A percentile compares a stretch with the other conserved stretches of the same genome.
These are phyloP conservation scores for Corythaixoides concolor DNA, from an alignment of 2,113 vertebrate species.

Conservation along the genomic window DNA sequence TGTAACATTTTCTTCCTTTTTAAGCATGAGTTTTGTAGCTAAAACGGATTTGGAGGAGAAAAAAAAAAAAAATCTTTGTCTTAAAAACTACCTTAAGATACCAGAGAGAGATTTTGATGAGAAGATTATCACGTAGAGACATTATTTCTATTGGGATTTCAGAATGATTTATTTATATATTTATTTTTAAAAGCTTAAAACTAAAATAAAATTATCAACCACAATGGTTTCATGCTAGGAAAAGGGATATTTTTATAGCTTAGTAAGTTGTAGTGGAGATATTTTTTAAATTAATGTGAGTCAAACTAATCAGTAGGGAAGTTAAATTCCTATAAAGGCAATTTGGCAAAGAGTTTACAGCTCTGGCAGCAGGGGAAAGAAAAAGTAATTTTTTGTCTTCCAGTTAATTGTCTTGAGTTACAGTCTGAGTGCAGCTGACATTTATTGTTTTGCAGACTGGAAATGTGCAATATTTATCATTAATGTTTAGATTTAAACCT, in stretches of 20 bases:
- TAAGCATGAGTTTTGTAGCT: neutral
- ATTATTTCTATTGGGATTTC: neutral
- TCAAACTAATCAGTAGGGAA: slow-evolving; percentile 47
- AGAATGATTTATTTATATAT: neutral
- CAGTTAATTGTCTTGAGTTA: slow-evolving; percentile 52
- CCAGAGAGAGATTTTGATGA: neutral
- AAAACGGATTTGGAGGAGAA: neutral
- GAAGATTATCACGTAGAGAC: neutral
- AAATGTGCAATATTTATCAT: slow-evolving; percentile 24
- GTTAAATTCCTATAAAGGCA: slow-evolving; percentile 55
- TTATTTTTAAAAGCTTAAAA: neutral
- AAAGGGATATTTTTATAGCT: neutral
- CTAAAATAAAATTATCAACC: neutral
- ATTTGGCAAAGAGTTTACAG: slow-evolving; percentile 42
- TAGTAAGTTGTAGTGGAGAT: neutral
- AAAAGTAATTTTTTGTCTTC: slow-evolving; percentile 34
- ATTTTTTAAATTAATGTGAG: slow-evolving; percentile 53
- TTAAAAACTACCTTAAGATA: neutral
- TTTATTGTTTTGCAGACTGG: slow-evolving; percentile 29
- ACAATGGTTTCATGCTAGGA: neutral
- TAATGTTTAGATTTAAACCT: slow-evolving; percentile 33
- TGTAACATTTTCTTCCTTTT: neutral
- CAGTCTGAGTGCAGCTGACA: neutral
- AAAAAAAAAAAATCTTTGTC: neutral
- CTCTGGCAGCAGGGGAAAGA: slow-evolving; percentile 12